phyloP scores from a whole-genome alignment of 1,140 invertebrate genomes.

The Ruditapes philippinarum region DNA sequence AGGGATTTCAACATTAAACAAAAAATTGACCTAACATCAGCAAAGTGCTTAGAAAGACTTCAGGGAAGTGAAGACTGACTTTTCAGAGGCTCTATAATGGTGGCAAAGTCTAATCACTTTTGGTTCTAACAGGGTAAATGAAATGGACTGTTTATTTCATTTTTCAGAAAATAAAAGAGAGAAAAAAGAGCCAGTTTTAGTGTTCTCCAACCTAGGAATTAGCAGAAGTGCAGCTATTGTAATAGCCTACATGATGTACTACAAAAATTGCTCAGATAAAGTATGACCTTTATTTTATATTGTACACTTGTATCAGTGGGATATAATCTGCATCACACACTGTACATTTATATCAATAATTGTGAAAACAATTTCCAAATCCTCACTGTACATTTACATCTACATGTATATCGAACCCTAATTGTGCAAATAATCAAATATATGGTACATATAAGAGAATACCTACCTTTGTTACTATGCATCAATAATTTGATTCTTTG shows the following conservation, averaged over 20 bases:
- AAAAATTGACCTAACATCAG: no score
- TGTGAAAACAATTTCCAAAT: not conserved
- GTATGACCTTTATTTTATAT: slow-evolving; percentile 67
- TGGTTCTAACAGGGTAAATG: no score
- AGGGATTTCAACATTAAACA: no score
- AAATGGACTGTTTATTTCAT: no score
- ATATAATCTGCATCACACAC: not conserved
- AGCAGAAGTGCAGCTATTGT: slow-evolving; percentile 83
- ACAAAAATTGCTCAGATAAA: slow-evolving; percentile 77
- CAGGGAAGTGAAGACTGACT: no score
- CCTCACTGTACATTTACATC: not conserved
- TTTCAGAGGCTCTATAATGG: no score
- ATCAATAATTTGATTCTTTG: no score
- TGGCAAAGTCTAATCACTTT: no score
- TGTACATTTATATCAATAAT: not conserved
- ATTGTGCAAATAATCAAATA: no score
- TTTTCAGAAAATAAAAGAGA: slow-evolving; percentile 79
- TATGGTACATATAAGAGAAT: no score
- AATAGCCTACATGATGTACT: slow-evolving; percentile 85
- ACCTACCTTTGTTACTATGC: no score
- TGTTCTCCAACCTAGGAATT: slow-evolving; percentile 84
- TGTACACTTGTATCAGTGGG: not conserved
- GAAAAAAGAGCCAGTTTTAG: slow-evolving; percentile 82
- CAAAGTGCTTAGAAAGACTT: no score
- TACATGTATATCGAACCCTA: not conserved